Evolutionary conservation across 2,797 vertebrate genomes (phyloP).

Genomic region (Telmatherina bonti): DNA sequence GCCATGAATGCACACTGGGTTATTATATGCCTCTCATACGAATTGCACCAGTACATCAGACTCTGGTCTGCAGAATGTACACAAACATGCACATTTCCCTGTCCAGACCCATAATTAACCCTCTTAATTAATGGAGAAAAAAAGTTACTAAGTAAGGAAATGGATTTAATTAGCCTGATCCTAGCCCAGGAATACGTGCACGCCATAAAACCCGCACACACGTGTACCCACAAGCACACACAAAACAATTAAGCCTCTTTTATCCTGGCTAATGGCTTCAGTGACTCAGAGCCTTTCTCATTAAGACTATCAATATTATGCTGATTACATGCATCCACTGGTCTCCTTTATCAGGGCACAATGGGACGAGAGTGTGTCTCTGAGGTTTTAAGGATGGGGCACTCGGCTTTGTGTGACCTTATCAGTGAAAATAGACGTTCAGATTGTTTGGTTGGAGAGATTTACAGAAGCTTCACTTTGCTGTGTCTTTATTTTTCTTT

Average conservation of each 20-base stretch:
- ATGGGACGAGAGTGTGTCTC: conserved; percentile 66
- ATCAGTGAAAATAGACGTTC: conserved; percentile 63
- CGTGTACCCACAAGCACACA: conserved; percentile 60
- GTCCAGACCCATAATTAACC: conserved; percentile 77
- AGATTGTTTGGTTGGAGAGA: conserved; percentile 53
- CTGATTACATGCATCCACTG: conserved; percentile 78
- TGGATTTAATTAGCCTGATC: conserved; percentile 84
- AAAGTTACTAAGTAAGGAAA: conserved; percentile 80
- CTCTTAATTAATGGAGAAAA: conserved; percentile 80
- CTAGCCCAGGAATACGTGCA: conserved; percentile 61
- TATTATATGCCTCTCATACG: conserved; percentile 10
- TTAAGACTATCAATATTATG: conserved; percentile 86
- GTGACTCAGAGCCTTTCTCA: conserved; percentile 81
- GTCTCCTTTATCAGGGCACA: conserved; percentile 71
- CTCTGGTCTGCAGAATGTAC: background rate
- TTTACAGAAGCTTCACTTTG: conserved; percentile 29
- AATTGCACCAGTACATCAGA: background rate
- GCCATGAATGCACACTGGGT: conserved; percentile 26
- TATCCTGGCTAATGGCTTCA: conserved; percentile 82
- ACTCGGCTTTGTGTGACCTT: conserved; percentile 41
- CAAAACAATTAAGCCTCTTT: conserved; percentile 84
- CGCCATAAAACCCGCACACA: conserved; percentile 52
- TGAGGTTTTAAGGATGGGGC: conserved; percentile 47
- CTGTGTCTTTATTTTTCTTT: conserved; percentile 38
- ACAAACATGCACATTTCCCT: conserved; percentile 47